Evolutionary conservation across 2,888 invertebrate species (phyloP).

Genomic region (Ormia ochracea): DNA sequence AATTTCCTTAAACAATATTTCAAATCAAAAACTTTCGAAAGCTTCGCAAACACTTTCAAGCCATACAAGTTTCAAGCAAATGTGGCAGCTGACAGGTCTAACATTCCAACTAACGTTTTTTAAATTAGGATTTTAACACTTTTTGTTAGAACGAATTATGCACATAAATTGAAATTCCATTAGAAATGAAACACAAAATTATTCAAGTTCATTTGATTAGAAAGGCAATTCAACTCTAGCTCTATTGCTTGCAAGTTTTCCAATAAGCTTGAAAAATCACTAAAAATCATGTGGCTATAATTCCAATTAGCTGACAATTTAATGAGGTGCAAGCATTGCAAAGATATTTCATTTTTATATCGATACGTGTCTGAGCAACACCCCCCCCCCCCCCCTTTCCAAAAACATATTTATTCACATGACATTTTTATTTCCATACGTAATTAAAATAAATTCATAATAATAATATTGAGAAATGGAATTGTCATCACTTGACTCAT

Average conservation of each 20-base stretch:
- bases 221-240: not conserved
- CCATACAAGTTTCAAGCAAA: no score
- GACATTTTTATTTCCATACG: constrained; percentile 34
- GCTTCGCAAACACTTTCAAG: no score
- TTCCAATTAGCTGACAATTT: constrained; percentile 14
- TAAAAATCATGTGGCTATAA: not conserved
- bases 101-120: no score
- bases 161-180: not conserved
- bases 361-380: not conserved
- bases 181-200: not conserved
- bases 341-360: not conserved
- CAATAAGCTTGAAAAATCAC: not conserved
- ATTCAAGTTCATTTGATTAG: not conserved
- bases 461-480: constrained; percentile 36
- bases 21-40: no score
- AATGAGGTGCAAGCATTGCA: not conserved
- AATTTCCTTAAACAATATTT: not conserved
- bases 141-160: no score
- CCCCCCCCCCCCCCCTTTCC: not conserved
- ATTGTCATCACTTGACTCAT: constrained; percentile 52
- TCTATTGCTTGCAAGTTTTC: not conserved
- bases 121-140: no score
- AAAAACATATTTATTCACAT: constrained; percentile 26
- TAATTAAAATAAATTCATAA: constrained; percentile 37
- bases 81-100: no score